Base-by-base conservation (phyloP, 1,140 invertebrate genomes). In the Ridgeia piscesae region DNA sequence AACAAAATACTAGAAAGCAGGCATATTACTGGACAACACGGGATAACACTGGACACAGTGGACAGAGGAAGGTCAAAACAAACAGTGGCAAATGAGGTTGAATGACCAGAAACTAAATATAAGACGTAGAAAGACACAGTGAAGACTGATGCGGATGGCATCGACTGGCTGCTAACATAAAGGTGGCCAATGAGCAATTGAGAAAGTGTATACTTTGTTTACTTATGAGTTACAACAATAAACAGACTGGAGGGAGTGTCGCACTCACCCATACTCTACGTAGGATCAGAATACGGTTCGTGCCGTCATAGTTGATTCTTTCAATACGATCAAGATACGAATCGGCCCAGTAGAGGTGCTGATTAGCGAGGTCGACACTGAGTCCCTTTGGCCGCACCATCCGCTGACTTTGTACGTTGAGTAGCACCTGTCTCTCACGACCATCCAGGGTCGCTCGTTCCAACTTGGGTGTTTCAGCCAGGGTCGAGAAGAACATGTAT, bases 321-420 rank as follows among this genome's bases (percentile, higher is more conserved):
- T 99, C 99, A 93, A 99, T 99, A 95, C 99, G 99, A 95, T 99
- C 98, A n/a, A 95, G 94, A 93, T 96, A 94, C 0, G 93, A 92
- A 93, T 95, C 95, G 0, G 93, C 93, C 94, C 94, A 98, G 95
- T 98, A 98, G 27, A 98, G 96, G 94, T 97, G 96, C 88, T 97
- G 95, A 91, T 97, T 97, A n/a, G 97, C 97, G 94, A 97, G 97
- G 96, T 98, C 98, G 33, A 98, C 92, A 9, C 94, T 94, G 92
- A 96, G 98, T 96, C 0, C 99, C 98, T 1, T 98, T 98, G 96
- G 99, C 98, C 0, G 99, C 98, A 98, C 99, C 99, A 95, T 99
- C 99, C 0, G 99, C 95, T 97, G 98, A 98, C 35, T 97, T 96
- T 58, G 99, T 98, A 91, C 99, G 17, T 77, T 17, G 0, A 77